Base-by-base conservation (phyloP, 1,140 invertebrate species). In the Megalonaias nervosa region DNA sequence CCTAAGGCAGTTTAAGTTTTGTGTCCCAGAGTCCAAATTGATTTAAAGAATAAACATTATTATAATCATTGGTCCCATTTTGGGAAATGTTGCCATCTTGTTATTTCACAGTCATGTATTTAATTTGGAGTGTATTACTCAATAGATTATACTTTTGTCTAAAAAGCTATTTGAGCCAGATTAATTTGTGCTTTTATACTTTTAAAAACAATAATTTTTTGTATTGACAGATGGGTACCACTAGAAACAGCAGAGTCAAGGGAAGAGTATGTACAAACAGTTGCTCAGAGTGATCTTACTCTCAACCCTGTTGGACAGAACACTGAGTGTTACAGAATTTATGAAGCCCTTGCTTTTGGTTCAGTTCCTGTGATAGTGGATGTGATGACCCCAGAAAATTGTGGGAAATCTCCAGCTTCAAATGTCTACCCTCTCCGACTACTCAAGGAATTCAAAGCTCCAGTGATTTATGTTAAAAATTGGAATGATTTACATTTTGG, bases 341-440 rank as follows among this genome's bases (percentile, higher is more conserved):
- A 93, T 83, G 93, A 94, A 85, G 93, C 93, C n/a, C 81, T 93
- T 75, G 87, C 92, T 17, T 87, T 91, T 72, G 93, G 93, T 6
- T 93, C 93, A 56, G 85, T 93, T 58, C 93, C 93, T 12, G 90
- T 93, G 12, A 81, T 93, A 19, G 93, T 93, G 88, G 92, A 93
- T 85, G 78, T 89, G 11, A 88, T 91, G 82, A 92, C 92, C 11
- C 86, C 90, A 48, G 92, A 92, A 23, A 75, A 85, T 31, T 93
- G 92, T 90, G 89, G 89, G 67, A 74, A 83, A 65, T 86, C 83
- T 11, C 78, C 74, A 56, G 38, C 71, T n/a, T 87, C 86, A n/a
- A 23, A 77, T 48, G 57, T 66, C 23, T 80, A 85, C 67, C 91
- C 92, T n/a, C 84, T 92, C 55, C 83, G 92, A 38, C 82, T 93